Evolutionary conservation across 2,888 invertebrate species (phyloP), one percentile per base, ranked within the genome.

Genomic region (Melinaea marsaeus): DNA sequence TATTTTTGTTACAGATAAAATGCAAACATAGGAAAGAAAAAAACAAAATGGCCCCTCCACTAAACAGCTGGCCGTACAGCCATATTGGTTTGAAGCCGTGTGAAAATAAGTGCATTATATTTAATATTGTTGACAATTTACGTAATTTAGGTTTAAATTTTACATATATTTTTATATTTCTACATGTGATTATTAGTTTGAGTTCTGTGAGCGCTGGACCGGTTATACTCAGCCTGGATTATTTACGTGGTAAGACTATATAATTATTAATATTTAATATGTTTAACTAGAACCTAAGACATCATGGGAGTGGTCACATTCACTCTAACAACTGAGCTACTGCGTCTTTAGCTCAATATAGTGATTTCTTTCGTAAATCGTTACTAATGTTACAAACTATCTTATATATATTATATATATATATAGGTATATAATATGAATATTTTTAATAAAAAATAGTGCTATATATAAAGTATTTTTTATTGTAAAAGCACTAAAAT

Each of bases 211-310:
- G 72, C 33, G 90, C 87, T 1, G 87, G 88, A 0, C 90, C 90
- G 2, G 88, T 90, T 47, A 71, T 88, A 67, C 71, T 90, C 13
- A 88, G 83, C 70, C 72, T 89, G 86, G 86, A 88, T 74, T 88
- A 90, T 78, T 79, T 85, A 64, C 90, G 89, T 84, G 90, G 90
- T 90, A 77, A 80, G 71, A 32, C 4, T 37, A 5, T 42, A 9
- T 37, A 6, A 6, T 37, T 37, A 37, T 37, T 37, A 7, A 6
- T 7, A 6, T 6, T 37, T 2, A 37, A 37, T 7, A 37, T 37
- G 2, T 22, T 22, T 22, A 22, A 1, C 1, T 22, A 2, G 3
- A 37, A 4, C 37, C 37, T 37, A 37, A 22, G 22, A 22, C 22
- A 22, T 22, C 22, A 22, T 22, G 22, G 22, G 22, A 22, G 22